Base-by-base conservation (phyloP, 2,888 invertebrate genomes). In the Escarpia spicata region DNA sequence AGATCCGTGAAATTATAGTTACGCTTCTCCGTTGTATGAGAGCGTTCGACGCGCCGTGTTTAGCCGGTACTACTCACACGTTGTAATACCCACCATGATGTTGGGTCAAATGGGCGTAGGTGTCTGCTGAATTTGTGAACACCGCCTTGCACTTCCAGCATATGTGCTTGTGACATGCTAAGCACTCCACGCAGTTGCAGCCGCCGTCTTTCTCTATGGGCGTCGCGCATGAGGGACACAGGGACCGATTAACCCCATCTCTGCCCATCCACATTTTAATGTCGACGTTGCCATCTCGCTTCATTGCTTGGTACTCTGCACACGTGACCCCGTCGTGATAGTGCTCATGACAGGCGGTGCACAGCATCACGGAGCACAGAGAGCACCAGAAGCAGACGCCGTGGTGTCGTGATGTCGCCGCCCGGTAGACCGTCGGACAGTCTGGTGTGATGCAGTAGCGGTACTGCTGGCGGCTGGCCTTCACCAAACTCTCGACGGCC, bases 161-260 rank as follows among this genome's bases (percentile, higher is more conserved):
- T 45, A 96, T 95, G 92, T 95, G 94, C 0, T 93, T 92, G 3
- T 93, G 93, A 94, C 96, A 96, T 12, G 92, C 92, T 9, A 10
- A 37, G 92, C 96, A 96, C 9, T 91, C 45, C 95, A 96, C 95
- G 45, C 95, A 95, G 58, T 95, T 94, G 93, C 96, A 96, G 0
- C 96, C 96, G 45, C 93, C 95, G 90, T 92, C 94, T 91, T 96
- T 96, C 92, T 96, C 95, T 52, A 96, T 95, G 0, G 94, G 94
- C 26, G 92, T 90, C 0, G 92, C 92, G 92, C 96, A 96, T 26
- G 94, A 94, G 12, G 96, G 96, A 93, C 96, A 96, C 0, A 92
- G 60, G 91, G 94, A 95, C 19, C 95, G 92, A 26, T 94, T 94
- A 0, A 91, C 43, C 1, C 94, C 93, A 75, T 95, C 94, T 12